A percentile compares a stretch with the other conserved stretches of the same genome.
phyloP scores from a whole-genome alignment of 2,888 invertebrate genomes.

The Troides oblongomaculatus region DNA sequence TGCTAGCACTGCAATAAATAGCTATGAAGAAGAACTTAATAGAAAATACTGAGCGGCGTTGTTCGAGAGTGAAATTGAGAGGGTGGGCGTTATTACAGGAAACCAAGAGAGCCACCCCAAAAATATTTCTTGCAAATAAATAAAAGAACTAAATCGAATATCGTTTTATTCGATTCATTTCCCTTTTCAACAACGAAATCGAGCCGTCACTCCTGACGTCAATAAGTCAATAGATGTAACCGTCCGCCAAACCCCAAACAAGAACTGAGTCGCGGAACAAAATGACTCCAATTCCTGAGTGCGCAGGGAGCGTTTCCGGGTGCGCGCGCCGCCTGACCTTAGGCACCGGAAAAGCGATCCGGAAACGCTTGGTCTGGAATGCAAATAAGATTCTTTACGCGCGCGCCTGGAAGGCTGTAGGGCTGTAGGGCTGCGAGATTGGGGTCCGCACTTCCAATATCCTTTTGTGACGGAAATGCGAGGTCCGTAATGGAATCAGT shows the following conservation, averaged over 20 bases:
- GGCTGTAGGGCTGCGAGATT: constrained; percentile 58
- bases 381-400: constrained; percentile 70
- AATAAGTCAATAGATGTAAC: constrained; percentile 12
- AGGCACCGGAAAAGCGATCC: constrained; percentile 57
- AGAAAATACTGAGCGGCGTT: too few relatives aligned
- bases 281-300: not conserved
- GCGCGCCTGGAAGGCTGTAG: constrained; percentile 47
- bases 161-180: not conserved
- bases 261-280: not conserved
- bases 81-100: too few relatives aligned
- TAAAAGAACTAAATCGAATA: constrained; percentile 7
- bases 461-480: constrained; percentile 59
- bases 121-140: too few relatives aligned
- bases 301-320: constrained; percentile 4
- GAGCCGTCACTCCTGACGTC: constrained; percentile 10
- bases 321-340: constrained; percentile 49
- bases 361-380: constrained; percentile 63
- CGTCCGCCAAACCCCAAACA: not conserved
- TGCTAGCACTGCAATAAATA: too few relatives aligned
- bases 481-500: constrained; percentile 72
- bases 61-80: too few relatives aligned
- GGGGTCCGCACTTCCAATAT: constrained; percentile 54
- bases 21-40: too few relatives aligned
- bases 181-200: not conserved
- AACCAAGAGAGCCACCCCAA: too few relatives aligned